Evolutionary conservation across 1,140 invertebrate species (phyloP).

Genomic region (Aricia agestis): DNA sequence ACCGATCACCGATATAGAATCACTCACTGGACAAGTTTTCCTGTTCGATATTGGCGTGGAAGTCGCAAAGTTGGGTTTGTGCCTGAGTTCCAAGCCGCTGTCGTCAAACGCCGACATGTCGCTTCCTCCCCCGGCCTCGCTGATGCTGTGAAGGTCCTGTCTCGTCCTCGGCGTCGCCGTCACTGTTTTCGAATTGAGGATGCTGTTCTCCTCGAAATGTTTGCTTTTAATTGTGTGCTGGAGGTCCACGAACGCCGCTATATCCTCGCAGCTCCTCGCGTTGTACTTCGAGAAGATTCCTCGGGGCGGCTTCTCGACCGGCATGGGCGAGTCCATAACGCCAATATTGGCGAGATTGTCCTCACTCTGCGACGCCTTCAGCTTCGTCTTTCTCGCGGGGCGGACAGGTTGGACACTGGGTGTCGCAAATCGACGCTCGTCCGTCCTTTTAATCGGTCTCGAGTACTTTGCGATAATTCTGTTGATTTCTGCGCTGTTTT

Average conservation of each 20-base stretch:
- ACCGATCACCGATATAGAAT: constrained; percentile 48
- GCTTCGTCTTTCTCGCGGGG: constrained; percentile 53
- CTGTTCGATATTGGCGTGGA: constrained; percentile 62
- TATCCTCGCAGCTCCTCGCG: constrained; percentile 63
- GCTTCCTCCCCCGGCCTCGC: constrained; percentile 38
- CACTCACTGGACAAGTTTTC: constrained; percentile 49
- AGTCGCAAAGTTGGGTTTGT: constrained; percentile 46
- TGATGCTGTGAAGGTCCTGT: constrained; percentile 51
- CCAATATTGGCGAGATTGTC: constrained; percentile 55
- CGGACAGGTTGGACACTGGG: constrained; percentile 44
- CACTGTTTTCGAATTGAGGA: constrained; percentile 52
- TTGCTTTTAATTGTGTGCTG: constrained; percentile 52
- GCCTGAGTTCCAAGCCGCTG: constrained; percentile 49
- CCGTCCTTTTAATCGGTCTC: constrained; percentile 53
- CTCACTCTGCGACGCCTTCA: constrained; percentile 60
- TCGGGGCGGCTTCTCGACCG: constrained; percentile 32
- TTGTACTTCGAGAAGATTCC: constrained; percentile 57
- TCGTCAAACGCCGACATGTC: constrained; percentile 47
- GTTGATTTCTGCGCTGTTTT: constrained; percentile 72
- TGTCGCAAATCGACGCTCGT: constrained; percentile 41
- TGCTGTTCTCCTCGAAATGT: constrained; percentile 62
- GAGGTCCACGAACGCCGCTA: constrained; percentile 60
- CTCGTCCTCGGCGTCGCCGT: constrained; percentile 32
- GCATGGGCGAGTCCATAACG: constrained; percentile 48
- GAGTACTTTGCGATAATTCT: constrained; percentile 74